Evolutionary conservation across 2,888 invertebrate genomes (phyloP), one percentile per base, ranked within the genome.

Genomic region (Xestia c-nigrum): DNA sequence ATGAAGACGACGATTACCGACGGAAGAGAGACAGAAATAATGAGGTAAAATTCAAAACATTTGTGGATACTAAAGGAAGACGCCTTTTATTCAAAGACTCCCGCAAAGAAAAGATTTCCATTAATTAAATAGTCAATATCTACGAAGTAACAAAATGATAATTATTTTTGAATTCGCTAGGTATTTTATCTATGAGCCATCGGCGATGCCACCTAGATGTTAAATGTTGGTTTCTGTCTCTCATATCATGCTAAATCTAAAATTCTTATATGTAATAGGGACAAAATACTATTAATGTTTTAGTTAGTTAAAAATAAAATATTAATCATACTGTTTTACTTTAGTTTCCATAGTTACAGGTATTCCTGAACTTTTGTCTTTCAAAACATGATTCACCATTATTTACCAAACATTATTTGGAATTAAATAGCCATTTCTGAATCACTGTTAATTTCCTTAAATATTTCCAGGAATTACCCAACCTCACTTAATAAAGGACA

Each of bases 1-100:
- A 98, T 86, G 98, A 98, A 67, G 97, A 97, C 71, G 98, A 97
- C 21, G 98, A 98, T 87, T 98, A 98, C 90, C 97, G 98, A 79
- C 97, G 97, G 86, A 97, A 97, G 72, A 96, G 98, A 55, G 98
- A 98, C 89, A 97, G 98, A 89, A 98, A 98, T 94, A 98, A 98
- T 94, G 97, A 98, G 97, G 98, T 98, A 94, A 66, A 46, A 10
- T 12, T 31, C 19, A 59, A n/a, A 65, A 24, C 5, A 21, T n/a
- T 14, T 31, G 57, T 57, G 14, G 57, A 24, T 24, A 57, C 0
- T 14, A 16, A 16, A 57, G 55, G n/a, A 55, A 55, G 10, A 9
- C 21, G 0, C 14, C 19, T 52, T 9, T 52, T 9, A 52, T n/a
- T 9, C 31, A 59, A 19, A 19, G 38, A 59, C 14, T 31, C 21